A percentile compares a stretch with the other conserved stretches of the same genome.
Conservation (phyloP, 2,888 invertebrate species). For the Sinelater perroti region DNA sequence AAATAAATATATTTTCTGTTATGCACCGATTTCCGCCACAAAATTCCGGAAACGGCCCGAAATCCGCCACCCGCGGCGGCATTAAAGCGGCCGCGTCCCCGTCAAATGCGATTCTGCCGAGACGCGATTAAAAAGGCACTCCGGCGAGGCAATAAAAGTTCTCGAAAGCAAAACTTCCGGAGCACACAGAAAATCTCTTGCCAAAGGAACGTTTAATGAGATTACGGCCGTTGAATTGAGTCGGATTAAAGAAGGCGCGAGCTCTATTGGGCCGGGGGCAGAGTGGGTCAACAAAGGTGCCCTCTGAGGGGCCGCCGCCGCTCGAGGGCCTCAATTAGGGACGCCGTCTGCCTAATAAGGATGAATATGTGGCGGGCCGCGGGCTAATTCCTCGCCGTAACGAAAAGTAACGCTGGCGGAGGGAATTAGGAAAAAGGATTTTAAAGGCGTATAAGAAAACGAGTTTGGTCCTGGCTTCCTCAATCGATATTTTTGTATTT, state of each 20-base stretch:
- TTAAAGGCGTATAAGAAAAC: too few relatives aligned
- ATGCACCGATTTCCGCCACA: too few relatives aligned
- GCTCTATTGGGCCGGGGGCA: constrained; percentile 31
- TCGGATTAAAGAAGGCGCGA: constrained; percentile 46
- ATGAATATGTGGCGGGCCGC: constrained; percentile 32
- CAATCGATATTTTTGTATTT: too few relatives aligned
- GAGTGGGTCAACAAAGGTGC: constrained; percentile 37
- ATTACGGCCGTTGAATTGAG: constrained; percentile 48
- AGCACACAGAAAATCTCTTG: constrained; percentile 36
- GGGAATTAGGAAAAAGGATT: constrained; percentile 10
- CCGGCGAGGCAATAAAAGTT: constrained; percentile 27
- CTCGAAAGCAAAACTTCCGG: constrained; percentile 30
- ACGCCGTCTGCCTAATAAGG: constrained; percentile 32
- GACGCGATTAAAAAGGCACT: constrained; percentile 32
- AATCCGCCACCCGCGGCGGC: too few relatives aligned
- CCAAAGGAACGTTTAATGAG: constrained; percentile 49
- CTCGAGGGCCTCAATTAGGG: constrained; percentile 30
- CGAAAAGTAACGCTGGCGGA: constrained; percentile 21
- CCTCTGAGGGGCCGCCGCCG: constrained; percentile 28
- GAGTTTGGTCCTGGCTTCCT: too few relatives aligned
- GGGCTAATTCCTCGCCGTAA: constrained; percentile 21
- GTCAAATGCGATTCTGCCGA: constrained; percentile 19
- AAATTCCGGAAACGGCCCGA: too few relatives aligned
- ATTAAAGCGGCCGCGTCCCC: constrained; percentile 4
- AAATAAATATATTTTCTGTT: too few relatives aligned